phyloP scores from a whole-genome alignment of 2,888 invertebrate species.

The Eumerus sabulonum region DNA sequence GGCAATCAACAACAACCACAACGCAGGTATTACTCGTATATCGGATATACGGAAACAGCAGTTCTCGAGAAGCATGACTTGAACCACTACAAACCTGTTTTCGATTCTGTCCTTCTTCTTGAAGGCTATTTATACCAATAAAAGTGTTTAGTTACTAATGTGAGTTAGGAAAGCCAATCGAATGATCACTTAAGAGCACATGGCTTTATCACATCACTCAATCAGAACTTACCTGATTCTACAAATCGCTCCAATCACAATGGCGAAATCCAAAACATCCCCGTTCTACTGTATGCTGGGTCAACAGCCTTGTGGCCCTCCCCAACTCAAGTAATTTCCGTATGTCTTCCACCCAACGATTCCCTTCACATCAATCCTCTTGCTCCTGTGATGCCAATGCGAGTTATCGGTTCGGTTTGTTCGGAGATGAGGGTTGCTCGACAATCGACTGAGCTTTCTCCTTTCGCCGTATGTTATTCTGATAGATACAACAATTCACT shows the following conservation, averaged over 20 bases:
- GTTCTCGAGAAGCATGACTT: slow-evolving; percentile 12
- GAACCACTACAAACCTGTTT: slow-evolving; percentile 8
- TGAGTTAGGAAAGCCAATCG: no score
- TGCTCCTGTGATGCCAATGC: slow-evolving; percentile 20
- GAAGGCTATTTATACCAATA: background rate
- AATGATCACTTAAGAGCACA: slow-evolving; percentile 2
- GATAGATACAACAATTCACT: slow-evolving; percentile 31
- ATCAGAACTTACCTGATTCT: slow-evolving; percentile 27
- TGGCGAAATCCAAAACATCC: slow-evolving; percentile 36
- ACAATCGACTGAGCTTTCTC: slow-evolving; percentile 56
- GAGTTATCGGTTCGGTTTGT: slow-evolving; percentile 55
- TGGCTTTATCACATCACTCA: background rate
- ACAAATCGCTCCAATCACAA: slow-evolving; percentile 22
- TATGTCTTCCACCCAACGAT: no score
- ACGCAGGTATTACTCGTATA: background rate
- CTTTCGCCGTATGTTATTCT: slow-evolving; percentile 33
- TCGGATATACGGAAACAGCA: slow-evolving; percentile 41
- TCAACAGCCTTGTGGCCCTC: slow-evolving; percentile 57
- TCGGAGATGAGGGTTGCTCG: slow-evolving; percentile 60
- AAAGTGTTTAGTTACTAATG: background rate
- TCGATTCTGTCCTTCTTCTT: no score
- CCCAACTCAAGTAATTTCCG: no score
- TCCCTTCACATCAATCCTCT: background rate
- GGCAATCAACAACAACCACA: background rate
- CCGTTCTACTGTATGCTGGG: slow-evolving; percentile 55